Evolutionary conservation across 2,797 vertebrate genomes (phyloP).

Genomic region (Galago senegalensis): DNA sequence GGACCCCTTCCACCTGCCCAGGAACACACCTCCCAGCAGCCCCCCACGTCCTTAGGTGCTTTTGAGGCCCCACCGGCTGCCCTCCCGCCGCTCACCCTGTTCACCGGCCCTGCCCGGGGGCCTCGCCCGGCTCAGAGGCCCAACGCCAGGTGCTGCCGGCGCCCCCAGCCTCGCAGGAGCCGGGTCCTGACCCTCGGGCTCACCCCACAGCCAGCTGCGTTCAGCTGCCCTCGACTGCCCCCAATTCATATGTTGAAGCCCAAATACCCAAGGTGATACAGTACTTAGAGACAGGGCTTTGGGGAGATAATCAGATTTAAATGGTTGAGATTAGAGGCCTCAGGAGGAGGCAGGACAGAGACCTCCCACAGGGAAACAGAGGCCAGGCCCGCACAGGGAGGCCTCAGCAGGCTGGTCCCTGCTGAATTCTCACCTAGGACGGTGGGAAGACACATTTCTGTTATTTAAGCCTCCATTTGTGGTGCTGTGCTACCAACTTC

Average conservation of each 20-base stretch:
- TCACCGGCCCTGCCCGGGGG: no score
- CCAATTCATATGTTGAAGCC: neutral
- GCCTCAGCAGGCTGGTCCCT: no score
- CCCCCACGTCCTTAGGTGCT: neutral
- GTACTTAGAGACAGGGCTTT: neutral
- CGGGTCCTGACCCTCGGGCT: no score
- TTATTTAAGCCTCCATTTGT: neutral
- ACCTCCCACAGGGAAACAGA: neutral
- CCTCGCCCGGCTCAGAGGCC: no score
- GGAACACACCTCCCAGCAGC: neutral
- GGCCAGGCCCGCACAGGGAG: no score
- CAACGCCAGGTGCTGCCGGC: no score
- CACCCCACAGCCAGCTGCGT: no score
- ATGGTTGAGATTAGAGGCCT: neutral
- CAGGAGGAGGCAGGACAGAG: neutral
- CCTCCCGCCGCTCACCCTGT: neutral
- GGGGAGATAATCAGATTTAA: neutral
- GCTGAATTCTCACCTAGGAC: neutral
- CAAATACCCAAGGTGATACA: neutral
- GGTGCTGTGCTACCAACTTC: neutral
- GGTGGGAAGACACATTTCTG: conserved; percentile 7
- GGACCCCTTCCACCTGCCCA: neutral
- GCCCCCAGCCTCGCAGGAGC: no score
- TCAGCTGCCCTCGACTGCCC: no score
- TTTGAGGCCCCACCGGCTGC: neutral